These are phyloP conservation scores for Chromoteleia sp. DNA, from an alignment of 2,888 invertebrate species.

Conservation along the genomic window DNA sequence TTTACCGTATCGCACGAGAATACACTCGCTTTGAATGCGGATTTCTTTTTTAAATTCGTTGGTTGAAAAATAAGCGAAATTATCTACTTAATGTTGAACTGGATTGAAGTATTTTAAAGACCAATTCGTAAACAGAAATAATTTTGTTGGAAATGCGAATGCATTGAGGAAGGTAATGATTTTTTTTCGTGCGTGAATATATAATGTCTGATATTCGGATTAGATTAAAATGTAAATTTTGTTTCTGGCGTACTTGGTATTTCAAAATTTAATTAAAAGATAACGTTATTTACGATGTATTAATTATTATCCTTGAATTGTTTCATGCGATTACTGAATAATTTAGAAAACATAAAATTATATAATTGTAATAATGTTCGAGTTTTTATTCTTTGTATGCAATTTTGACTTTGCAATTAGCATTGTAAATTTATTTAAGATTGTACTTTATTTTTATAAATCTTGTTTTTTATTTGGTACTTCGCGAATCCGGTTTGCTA, in stretches of 20 bases:
- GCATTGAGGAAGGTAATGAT: constrained; percentile 1
- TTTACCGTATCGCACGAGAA: constrained; percentile 6
- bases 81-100: not conserved
- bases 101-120: not conserved
- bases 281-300: constrained; percentile 11
- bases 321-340: not conserved
- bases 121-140: not conserved
- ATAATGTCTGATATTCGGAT: constrained; percentile 4
- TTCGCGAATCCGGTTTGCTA: too few species aligned
- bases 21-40: constrained; percentile 1
- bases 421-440: not conserved
- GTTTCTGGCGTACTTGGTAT: constrained; percentile 1
- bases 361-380: not conserved
- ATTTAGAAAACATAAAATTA: too few species aligned
- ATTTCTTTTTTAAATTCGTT: not conserved
- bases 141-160: not conserved
- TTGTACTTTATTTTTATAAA: not conserved
- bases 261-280: constrained; percentile 23
- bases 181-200: constrained; percentile 21
- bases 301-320: constrained; percentile 13
- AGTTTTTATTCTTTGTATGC: too few species aligned
- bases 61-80: not conserved
- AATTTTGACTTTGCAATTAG: too few species aligned
- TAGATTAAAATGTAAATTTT: constrained; percentile 31
- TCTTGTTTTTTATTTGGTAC: too few species aligned